Base-by-base conservation (phyloP, 2,888 invertebrate genomes). In the Baccha elongata region DNA sequence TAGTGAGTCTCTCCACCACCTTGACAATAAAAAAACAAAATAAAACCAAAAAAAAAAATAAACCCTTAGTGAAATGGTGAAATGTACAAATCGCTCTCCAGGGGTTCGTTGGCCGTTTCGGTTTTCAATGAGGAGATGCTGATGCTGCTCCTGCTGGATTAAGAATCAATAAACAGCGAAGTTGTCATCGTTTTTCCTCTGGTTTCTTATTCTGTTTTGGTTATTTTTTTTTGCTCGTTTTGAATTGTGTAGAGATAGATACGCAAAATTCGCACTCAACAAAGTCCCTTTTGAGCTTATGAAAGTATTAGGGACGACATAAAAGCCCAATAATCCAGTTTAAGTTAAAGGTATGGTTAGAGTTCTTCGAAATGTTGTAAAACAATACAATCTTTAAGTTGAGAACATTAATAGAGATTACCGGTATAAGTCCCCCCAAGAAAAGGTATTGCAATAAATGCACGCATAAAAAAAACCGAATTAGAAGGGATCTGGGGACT, bases 71-170 rank as follows among this genome's bases (percentile, higher is more conserved):
- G 72, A 67, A 76, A 76, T 72, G 72, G 26, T 72, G 78, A 83
- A 83, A 78, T 73, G 72, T 76, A 78, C 78, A 83, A 76, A 83
- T 78, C 76, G 76, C 78, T 76, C 83, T 83, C 83, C 72, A 64
- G 78, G 78, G 83, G 83, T 83, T 83, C 78, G 78, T 72, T 73
- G 83, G 83, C 62, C 83, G 83, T 72, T 83, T 83, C 83, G 83
- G 78, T 78, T 83, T 83, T 76, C 81, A 76, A 55, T 76, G 67
- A 48, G 42, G 23, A 48, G 58, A 53, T 52, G 35, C 26, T 42
- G 15, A 1, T 37, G 32, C 8, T 42, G 29, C 11, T 15, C 3
- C 55, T 17, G 15, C 21, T 53, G 78, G 78, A 76, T 68, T 67
- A 60, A 44, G 72, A 83, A 83, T 83, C 83, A 83, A 83, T 83